Percentiles rank a stretch among this genome's conserved stretches.
phyloP scores from a whole-genome alignment of 2,888 invertebrate genomes.

The Hydrotaea diabolus region DNA sequence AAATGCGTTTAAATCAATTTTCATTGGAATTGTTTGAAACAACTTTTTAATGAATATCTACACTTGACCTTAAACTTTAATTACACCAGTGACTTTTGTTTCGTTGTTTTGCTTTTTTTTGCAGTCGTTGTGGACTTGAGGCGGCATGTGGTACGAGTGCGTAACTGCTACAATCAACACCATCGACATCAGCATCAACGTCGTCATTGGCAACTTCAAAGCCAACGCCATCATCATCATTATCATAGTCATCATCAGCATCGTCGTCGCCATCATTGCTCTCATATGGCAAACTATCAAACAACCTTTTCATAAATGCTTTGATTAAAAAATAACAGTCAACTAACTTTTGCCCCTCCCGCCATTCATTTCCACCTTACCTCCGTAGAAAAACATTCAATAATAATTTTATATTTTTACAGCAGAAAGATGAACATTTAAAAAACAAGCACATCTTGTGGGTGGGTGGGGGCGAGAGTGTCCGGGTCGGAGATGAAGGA shows the following conservation, averaged over 20 bases:
- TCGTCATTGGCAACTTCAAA: conserved; percentile 24
- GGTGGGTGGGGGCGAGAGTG: neutral
- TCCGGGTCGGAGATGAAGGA: neutral
- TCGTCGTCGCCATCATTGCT: conserved; percentile 6
- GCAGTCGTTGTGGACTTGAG: conserved; percentile 2
- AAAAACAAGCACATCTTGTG: conserved; percentile 31
- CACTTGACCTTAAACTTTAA: conserved; percentile 66
- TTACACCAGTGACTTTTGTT: conserved; percentile 50
- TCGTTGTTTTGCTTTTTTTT: neutral
- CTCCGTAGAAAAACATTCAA: conserved; percentile 48
- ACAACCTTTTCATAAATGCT: conserved; percentile 42
- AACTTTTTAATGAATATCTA: conserved; percentile 19
- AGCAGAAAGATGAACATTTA: conserved; percentile 21
- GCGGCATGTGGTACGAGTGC: neutral
- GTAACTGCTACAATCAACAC: neutral
- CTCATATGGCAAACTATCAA: conserved; percentile 44
- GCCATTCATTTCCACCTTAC: neutral
- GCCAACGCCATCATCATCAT: conserved; percentile 8
- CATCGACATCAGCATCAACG: conserved; percentile 1
- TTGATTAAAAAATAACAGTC: conserved; percentile 62
- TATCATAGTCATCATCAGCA: neutral
- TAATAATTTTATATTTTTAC: conserved; percentile 49
- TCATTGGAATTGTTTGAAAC: conserved; percentile 19
- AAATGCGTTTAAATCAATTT: conserved; percentile 28
- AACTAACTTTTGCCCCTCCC: conserved; percentile 51